Evolutionary conservation across 2,113 vertebrate genomes (phyloP).

Genomic region (Acanthochromis polyacanthus): DNA sequence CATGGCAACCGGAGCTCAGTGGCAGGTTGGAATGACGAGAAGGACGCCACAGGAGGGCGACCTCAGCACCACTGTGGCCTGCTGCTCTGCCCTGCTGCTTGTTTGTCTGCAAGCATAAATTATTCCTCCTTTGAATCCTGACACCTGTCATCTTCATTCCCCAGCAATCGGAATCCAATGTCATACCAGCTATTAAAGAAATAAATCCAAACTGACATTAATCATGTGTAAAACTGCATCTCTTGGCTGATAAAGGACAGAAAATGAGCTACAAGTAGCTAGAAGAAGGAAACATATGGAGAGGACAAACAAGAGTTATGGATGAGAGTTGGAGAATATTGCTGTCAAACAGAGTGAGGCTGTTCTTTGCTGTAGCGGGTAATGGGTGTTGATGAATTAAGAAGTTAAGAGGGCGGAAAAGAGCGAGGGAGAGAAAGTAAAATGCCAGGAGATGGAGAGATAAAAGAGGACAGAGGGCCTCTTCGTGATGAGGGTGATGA

Average conservation of each 20-base stretch:
- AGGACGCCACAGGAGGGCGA: conserved; percentile 40
- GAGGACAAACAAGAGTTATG: conserved; percentile 5
- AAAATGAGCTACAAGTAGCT: conserved; percentile 26
- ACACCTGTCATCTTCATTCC: conserved; percentile 2
- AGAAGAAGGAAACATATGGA: not conserved
- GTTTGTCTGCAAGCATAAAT: conserved; percentile 56
- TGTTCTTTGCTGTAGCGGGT: conserved; percentile 28
- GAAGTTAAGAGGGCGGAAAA: conserved; percentile 21
- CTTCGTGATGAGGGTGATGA: conserved; percentile 69
- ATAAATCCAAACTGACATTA: conserved; percentile 29
- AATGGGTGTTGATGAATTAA: conserved; percentile 61
- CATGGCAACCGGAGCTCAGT: conserved; percentile 54
- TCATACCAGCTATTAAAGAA: not conserved
- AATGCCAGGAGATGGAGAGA: conserved; percentile 66
- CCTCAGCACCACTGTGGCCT: conserved; percentile 41
- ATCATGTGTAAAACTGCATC: conserved; percentile 8
- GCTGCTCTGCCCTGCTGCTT: conserved; percentile 26
- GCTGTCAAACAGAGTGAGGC: conserved; percentile 45
- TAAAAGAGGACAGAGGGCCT: conserved; percentile 63
- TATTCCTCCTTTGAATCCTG: conserved; percentile 33
- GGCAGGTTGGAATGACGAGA: conserved; percentile 54
- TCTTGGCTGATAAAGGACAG: not conserved
- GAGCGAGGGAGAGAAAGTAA: conserved; percentile 22
- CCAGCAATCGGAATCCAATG: not conserved
- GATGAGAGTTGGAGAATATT: conserved; percentile 8